A percentile compares a stretch with the other conserved stretches of the same genome.
phyloP scores from a whole-genome alignment of 2,888 invertebrate genomes.

The Lasioglossum calceatum region DNA sequence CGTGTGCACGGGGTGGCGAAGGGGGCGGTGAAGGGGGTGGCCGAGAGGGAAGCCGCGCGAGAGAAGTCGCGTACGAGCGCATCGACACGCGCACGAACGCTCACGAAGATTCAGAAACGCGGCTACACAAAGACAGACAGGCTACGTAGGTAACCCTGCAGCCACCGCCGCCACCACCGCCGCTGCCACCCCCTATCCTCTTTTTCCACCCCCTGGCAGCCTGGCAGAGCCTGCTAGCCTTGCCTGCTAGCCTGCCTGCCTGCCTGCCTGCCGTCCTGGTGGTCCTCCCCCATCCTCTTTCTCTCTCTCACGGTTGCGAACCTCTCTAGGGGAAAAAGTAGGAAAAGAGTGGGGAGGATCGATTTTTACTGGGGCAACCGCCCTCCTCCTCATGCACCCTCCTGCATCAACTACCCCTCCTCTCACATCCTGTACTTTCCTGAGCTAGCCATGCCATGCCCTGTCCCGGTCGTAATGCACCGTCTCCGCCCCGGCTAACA shows the following conservation, averaged over 20 bases:
- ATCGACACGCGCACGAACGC: conserved; percentile 38
- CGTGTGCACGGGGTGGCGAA: conserved; percentile 29
- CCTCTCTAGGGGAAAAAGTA: conserved; percentile 81
- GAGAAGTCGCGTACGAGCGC: conserved; percentile 12
- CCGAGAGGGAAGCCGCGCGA: conserved; percentile 16
- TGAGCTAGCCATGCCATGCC: conserved; percentile 78
- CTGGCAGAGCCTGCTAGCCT: conserved; percentile 20
- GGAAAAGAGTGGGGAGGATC: conserved; percentile 84
- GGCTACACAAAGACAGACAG: conserved; percentile 71
- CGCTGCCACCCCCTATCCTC: conserved; percentile 9
- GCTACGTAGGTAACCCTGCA: conserved; percentile 75
- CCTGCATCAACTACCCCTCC: conserved; percentile 79
- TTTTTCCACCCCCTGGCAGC: conserved; percentile 27
- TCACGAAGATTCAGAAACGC: conserved; percentile 69
- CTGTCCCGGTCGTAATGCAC: conserved; percentile 78
- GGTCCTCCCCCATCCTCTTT: conserved; percentile 51
- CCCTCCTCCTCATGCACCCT: conserved; percentile 78
- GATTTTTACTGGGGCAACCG: conserved; percentile 85
- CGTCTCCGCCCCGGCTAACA: conserved; percentile 77
- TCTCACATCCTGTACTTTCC: conserved; percentile 75
- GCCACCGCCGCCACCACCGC: conserved; percentile 43
- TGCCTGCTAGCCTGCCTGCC: conserved; percentile 40
- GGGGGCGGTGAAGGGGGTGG: neutral
- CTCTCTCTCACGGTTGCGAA: conserved; percentile 69
- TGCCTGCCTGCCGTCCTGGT: conserved; percentile 32